Base-by-base conservation (phyloP, 2,113 vertebrate genomes). In the Tychaedon coryphoeus region DNA sequence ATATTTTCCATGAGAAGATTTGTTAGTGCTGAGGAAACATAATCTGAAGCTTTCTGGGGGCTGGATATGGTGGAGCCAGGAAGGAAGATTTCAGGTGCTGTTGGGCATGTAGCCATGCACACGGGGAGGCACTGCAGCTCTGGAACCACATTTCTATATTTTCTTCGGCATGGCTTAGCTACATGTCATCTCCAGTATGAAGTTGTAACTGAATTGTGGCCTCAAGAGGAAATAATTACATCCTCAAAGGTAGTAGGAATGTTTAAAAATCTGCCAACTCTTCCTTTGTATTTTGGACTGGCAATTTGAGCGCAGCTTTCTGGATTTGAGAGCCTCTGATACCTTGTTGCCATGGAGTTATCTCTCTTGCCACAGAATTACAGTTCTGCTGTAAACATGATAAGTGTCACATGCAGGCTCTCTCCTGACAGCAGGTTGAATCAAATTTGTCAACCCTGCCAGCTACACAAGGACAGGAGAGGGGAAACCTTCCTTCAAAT, bases 31-130 rank as follows among this genome's bases (percentile, higher is more conserved):
- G 57, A 45, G 43, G 64, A 85, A 79, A 36, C 9, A 25, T 11
- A 70, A 36, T 29, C 54, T 85, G 42, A 53, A 79, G 19, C 8
- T 58, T 61, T 58, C 72, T 43, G 4, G 24, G 33, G 33, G 14
- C 28, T 92, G 70, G n/a, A 23, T 28, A 5, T 8, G 9, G 31
- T 50, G 38, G 26, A 31, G 23, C 14, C 5, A 15, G 34, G 45
- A 36, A 47, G 57, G 48, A 72, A 77, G 36, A 9, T 33, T 57
- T 17, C 7, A 8, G 48, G 34, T 71, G 28, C 34, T n/a, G 16
- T 33, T 10, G 1, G 36, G 8, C 36, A 10, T 2, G 14, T 36
- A 80, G 62, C 34, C 16, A 3, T 0, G 4, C 12, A 20, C 3
- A 1, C 51, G 40, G 14, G 28, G 40, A 48, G 29, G 19, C 31